A percentile compares a stretch with the other conserved stretches of the same genome.
Evolutionary conservation across 2,113 vertebrate genomes (phyloP).

Genomic region (Petaurus breviceps): DNA sequence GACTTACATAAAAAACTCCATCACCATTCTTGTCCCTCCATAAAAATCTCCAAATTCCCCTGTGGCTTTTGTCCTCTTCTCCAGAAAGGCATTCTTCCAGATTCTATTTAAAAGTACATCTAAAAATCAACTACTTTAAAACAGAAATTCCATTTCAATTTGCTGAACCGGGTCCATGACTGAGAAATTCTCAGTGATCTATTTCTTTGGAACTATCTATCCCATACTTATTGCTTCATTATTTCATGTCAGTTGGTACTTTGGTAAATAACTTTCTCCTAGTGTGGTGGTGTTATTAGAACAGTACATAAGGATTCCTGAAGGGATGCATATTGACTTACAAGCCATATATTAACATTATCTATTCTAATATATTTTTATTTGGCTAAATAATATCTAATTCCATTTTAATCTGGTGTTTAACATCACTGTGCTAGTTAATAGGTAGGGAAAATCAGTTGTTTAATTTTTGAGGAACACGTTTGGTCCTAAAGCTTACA

Average conservation of each 20-base stretch:
- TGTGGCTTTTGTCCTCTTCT: slow-evolving; percentile 7
- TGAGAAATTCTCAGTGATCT: not conserved
- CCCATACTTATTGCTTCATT: not conserved
- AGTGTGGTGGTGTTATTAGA: not conserved
- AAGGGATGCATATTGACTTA: not conserved
- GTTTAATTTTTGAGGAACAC: not conserved
- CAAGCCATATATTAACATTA: not conserved
- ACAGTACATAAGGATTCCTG: not conserved
- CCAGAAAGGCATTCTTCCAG: not conserved
- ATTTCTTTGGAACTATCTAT: not conserved
- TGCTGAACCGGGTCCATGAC: not conserved
- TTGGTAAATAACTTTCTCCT: slow-evolving; percentile 8
- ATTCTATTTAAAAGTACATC: slow-evolving; percentile 18
- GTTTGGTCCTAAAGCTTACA: not conserved
- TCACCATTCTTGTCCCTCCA: not conserved
- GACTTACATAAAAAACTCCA: not conserved
- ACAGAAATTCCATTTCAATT: not conserved
- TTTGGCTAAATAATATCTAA: not conserved
- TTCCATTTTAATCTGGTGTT: not conserved
- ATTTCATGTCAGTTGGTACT: not conserved
- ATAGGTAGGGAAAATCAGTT: not conserved
- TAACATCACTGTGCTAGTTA: not conserved
- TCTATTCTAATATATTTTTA: not conserved
- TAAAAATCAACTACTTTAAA: not conserved
- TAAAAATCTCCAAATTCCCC: not conserved